Percentiles rank a stretch among this genome's conserved stretches.
These are phyloP conservation scores for Drosophila hydei DNA, from an alignment of 1,140 invertebrate genomes.

Conservation along the genomic window DNA sequence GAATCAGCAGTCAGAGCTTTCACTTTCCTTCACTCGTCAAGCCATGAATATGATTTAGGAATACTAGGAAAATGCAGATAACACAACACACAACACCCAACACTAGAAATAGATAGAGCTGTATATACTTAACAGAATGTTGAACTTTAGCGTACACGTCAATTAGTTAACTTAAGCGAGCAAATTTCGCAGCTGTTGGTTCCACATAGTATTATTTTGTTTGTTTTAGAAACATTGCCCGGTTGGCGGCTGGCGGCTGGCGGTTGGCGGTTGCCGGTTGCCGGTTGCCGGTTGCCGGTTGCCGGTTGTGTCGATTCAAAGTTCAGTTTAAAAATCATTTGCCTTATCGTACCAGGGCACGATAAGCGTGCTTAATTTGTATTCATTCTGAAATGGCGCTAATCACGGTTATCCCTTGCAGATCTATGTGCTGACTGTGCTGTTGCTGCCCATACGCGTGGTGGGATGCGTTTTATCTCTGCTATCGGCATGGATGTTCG, in stretches of 20 bases:
- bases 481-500: conserved; percentile 91
- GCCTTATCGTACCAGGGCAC: conserved; percentile 7
- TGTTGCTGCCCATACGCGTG: conserved; percentile 90
- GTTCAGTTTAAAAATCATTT: conserved; percentile 11
- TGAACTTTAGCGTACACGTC: conserved; percentile 9
- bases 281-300: not conserved
- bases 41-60: too few relatives aligned
- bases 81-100: too few relatives aligned
- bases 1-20: too few relatives aligned
- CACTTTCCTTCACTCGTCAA: too few relatives aligned
- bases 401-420: conserved; percentile 84
- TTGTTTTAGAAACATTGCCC: not conserved
- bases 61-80: too few relatives aligned
- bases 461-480: conserved; percentile 90
- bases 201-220: not conserved
- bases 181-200: not conserved
- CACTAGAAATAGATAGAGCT: too few relatives aligned
- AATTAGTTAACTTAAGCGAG: conserved; percentile 6
- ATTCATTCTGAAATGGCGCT: conserved; percentile 1
- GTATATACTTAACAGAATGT: not conserved
- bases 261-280: not conserved
- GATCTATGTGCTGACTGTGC: conserved; percentile 91
- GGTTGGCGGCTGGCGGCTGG: not conserved
- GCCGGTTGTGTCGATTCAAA: conserved; percentile 17
- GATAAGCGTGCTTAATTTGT: conserved; percentile 1